Base-by-base conservation (phyloP, 2,113 vertebrate species). In the Turdus rufiventris region DNA sequence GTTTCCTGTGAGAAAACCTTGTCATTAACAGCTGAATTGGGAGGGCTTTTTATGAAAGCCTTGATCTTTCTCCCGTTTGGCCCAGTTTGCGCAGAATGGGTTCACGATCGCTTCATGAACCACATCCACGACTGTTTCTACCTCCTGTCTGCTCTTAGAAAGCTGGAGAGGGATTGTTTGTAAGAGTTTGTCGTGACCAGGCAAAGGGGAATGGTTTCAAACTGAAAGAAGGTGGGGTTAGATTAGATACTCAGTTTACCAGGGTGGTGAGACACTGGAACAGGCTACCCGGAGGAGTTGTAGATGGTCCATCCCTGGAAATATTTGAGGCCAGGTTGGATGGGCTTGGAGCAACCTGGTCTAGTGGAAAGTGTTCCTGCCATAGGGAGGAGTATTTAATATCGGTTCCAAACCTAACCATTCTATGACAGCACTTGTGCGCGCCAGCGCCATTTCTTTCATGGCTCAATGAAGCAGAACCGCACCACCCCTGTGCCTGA, bases 41-140 rank as follows among this genome's bases (percentile, higher is more conserved):
- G 24, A 67, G 18, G 31, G 21, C 25, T 53, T 74, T 12, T 10
- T 2, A 3, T 1, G 43, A 38, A 12, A 43, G 6, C 5, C 57
- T 34, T 10, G 3, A 40, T n/a, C 18, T 26, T 36, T 10, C 9
- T 7, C 6, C 6, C 1, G 3, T 33, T 38, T 2, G 2, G 23
- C 29, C 3, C 12, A 3, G 18, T 18, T 62, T 36, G 38, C 42
- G n/a, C 10, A 33, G 7, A 56, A 29, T 0, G 9, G 26, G 9
- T 7, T 63, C 29, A 6, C 31, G 19, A 8, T 5, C 3, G 0
- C 26, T 13, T 15, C 61, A 3, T 0, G 4, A n/a, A 38, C 48
- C 58, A 29, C 58, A 47, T 63, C 14, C 43, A n/a, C 1, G 3
- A 21, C 66, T 18, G 31, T 3, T 50, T 33, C 51, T 34, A 29